Evolutionary conservation across 2,888 invertebrate genomes (phyloP).

Genomic region (Eupithecia centaureata): DNA sequence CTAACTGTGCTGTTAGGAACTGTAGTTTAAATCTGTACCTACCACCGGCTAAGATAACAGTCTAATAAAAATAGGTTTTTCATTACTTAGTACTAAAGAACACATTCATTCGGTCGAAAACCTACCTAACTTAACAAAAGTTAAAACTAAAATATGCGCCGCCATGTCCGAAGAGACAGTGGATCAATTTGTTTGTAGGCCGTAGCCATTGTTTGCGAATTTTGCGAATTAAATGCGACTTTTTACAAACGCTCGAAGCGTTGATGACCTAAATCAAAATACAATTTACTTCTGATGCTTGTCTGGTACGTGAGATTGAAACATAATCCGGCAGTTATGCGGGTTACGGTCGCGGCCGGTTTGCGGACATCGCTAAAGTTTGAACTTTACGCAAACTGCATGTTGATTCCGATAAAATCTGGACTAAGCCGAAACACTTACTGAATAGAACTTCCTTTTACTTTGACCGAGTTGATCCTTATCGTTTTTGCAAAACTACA

Average conservation of each 20-base stretch:
- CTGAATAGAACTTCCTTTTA: constrained; percentile 51
- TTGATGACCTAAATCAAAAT: constrained; percentile 73
- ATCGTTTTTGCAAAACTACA: constrained; percentile 44
- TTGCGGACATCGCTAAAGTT: constrained; percentile 61
- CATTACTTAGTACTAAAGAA: background rate
- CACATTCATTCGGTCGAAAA: background rate
- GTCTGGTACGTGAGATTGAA: constrained; percentile 73
- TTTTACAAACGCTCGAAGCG: constrained; percentile 68
- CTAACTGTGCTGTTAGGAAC: constrained; percentile 30
- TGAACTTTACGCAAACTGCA: constrained; percentile 58
- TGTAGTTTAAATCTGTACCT: constrained; percentile 28
- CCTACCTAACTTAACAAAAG: constrained; percentile 29
- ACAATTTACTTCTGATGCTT: constrained; percentile 74
- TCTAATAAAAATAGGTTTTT: background rate
- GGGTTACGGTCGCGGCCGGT: constrained; percentile 69
- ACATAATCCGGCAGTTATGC: constrained; percentile 57
- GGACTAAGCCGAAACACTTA: constrained; percentile 51
- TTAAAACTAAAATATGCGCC: constrained; percentile 50
- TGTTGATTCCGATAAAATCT: constrained; percentile 56
- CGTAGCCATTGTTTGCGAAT: constrained; percentile 65
- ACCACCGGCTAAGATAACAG: background rate
- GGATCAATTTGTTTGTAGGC: constrained; percentile 65
- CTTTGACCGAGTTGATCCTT: constrained; percentile 57
- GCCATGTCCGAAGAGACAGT: constrained; percentile 46
- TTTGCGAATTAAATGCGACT: constrained; percentile 58